These are phyloP conservation scores for Cantharis nigra DNA, from an alignment of 2,888 invertebrate genomes.

Conservation along the genomic window DNA sequence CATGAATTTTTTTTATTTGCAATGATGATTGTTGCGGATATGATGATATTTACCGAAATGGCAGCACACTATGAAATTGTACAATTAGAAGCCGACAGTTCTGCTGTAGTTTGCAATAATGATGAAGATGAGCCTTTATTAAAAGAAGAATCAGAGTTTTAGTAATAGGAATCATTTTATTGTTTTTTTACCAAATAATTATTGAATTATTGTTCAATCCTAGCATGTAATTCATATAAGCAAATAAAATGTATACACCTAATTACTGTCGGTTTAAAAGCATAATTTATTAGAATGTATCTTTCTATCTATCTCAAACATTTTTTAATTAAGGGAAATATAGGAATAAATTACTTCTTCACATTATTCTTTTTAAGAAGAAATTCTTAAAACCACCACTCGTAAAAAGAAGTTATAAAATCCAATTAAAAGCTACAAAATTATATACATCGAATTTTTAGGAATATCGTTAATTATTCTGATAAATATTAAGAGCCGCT, in stretches of 20 bases:
- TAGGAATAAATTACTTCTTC: too few species aligned
- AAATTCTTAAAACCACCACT: too few species aligned
- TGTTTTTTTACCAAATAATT: background rate
- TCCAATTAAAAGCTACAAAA: too few species aligned
- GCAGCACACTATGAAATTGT: conserved; percentile 58
- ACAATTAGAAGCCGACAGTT: conserved; percentile 52
- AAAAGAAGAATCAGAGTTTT: background rate
- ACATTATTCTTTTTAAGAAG: too few species aligned
- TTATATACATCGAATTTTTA: too few species aligned
- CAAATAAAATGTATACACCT: background rate
- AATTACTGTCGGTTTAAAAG: background rate
- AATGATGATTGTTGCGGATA: conserved; percentile 67
- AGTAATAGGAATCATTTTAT: background rate
- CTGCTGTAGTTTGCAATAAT: conserved; percentile 34
- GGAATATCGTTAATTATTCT: too few species aligned
- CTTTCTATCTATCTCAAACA: too few species aligned
- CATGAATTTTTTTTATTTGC: conserved; percentile 78
- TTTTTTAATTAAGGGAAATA: too few species aligned
- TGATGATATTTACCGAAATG: conserved; percentile 66
- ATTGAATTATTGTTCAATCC: background rate
- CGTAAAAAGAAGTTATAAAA: too few species aligned
- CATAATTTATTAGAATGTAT: too few species aligned
- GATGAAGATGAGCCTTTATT: conserved; percentile 25
- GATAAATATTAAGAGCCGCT: too few species aligned
- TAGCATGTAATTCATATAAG: background rate